These are phyloP conservation scores for Dione vanillae DNA, from an alignment of 2,888 invertebrate species.

Conservation along the genomic window DNA sequence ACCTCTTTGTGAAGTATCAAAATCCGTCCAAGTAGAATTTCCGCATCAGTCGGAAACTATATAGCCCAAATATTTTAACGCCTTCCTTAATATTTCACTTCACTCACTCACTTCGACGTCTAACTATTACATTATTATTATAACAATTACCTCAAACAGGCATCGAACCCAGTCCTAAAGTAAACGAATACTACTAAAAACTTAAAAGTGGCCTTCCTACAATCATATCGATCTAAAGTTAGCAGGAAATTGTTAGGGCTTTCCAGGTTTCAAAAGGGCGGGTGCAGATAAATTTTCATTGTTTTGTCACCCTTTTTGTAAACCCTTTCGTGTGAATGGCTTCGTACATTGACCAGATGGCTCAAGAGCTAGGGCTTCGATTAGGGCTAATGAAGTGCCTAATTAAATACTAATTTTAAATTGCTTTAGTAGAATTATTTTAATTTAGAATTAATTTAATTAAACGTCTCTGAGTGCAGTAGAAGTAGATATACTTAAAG, in stretches of 20 bases:
- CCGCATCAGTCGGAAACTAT: no score
- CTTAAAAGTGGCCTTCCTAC: no score
- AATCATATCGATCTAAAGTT: slow-evolving; percentile 31
- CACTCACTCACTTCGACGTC: no score
- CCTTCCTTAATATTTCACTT: no score
- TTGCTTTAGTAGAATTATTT: not conserved
- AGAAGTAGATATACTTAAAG: no score
- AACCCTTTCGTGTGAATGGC: slow-evolving; percentile 6
- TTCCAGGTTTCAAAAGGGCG: slow-evolving; percentile 28
- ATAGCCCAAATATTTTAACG: no score
- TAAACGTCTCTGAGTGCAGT: not conserved
- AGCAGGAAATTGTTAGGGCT: slow-evolving; percentile 39
- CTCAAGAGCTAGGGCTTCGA: slow-evolving; percentile 14
- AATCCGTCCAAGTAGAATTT: no score
- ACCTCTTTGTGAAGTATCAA: no score
- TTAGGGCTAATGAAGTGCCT: not conserved
- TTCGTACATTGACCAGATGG: slow-evolving; percentile 24
- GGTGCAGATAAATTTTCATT: slow-evolving; percentile 24
- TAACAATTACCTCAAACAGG: no score
- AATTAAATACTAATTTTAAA: not conserved
- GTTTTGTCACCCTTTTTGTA: slow-evolving; percentile 19
- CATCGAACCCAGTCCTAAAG: no score
- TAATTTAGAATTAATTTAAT: not conserved
- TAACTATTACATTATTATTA: no score
- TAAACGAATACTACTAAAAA: no score